Conservation (phyloP, 2,888 invertebrate species). For the Dasypolia templi region DNA sequence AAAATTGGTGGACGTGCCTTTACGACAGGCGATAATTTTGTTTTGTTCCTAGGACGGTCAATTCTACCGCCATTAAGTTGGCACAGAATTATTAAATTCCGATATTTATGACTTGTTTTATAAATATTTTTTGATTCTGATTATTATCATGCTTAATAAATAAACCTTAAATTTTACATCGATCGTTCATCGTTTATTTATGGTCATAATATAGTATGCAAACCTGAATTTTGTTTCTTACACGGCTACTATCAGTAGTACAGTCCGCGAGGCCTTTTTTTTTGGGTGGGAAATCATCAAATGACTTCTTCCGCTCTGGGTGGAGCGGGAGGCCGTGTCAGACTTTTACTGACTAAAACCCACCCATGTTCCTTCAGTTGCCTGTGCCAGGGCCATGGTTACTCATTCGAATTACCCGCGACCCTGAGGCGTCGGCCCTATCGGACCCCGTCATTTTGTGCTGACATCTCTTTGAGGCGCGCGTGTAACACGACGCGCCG, state of each 20-base stretch:
- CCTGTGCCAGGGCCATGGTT: no score
- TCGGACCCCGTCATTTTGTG: no score
- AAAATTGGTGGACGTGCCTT: background rate
- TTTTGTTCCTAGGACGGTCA: background rate
- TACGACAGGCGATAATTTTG: background rate
- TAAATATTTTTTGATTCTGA: background rate
- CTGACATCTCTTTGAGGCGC: no score
- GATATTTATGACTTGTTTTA: background rate
- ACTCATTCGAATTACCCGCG: no score
- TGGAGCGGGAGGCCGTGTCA: no score
- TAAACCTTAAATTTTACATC: constrained; percentile 7
- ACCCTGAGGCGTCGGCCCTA: no score
- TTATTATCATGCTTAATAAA: constrained; percentile 7
- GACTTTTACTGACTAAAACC: no score
- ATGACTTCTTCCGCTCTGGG: no score
- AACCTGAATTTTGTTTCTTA: constrained; percentile 5
- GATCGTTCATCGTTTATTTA: constrained; percentile 1
- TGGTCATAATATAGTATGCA: background rate
- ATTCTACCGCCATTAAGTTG: background rate
- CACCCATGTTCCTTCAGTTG: no score
- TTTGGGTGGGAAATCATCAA: no score
- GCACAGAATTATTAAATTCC: background rate
- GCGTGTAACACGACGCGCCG: no score
- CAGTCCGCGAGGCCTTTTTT: no score
- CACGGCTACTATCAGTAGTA: constrained; percentile 20